Percentiles rank a stretch among this genome's conserved stretches.
Conservation (phyloP, 2,797 vertebrate genomes). For the Parotocinclus haroldoi region DNA sequence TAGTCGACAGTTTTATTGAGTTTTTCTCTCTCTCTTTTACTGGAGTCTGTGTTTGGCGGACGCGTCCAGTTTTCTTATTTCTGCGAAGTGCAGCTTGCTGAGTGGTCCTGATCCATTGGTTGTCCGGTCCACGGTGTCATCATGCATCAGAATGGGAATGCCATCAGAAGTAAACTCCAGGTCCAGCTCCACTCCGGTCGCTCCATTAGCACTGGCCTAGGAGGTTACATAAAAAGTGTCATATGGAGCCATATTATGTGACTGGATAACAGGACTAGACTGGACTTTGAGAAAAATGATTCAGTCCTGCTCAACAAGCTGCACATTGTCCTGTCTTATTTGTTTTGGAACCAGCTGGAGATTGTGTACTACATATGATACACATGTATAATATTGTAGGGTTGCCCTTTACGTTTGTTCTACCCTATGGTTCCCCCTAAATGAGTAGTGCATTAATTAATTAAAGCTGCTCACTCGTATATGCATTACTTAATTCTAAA, state of each 20-base stretch:
- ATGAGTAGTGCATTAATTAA: too few species aligned
- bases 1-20: not conserved
- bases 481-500: too few species aligned
- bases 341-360: too few species aligned
- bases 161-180: constrained; percentile 89
- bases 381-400: too few species aligned
- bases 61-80: constrained; percentile 81
- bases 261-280: too few species aligned
- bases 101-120: constrained; percentile 85
- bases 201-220: constrained; percentile 88
- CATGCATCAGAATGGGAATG: constrained; percentile 89
- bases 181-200: constrained; percentile 88
- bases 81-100: constrained; percentile 74
- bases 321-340: too few species aligned
- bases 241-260: not conserved
- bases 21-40: constrained; percentile 55
- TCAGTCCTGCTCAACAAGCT: too few species aligned
- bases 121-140: constrained; percentile 87
- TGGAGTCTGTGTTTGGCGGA: constrained; percentile 85
- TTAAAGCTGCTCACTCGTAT: too few species aligned
- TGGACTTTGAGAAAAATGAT: too few species aligned
- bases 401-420: too few species aligned
- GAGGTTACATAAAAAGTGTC: not conserved
- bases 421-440: too few species aligned
- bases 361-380: too few species aligned